Evolutionary conservation across 2,888 invertebrate genomes (phyloP), one percentile per base, ranked within the genome.

Genomic region (Cloeon dipterum): DNA sequence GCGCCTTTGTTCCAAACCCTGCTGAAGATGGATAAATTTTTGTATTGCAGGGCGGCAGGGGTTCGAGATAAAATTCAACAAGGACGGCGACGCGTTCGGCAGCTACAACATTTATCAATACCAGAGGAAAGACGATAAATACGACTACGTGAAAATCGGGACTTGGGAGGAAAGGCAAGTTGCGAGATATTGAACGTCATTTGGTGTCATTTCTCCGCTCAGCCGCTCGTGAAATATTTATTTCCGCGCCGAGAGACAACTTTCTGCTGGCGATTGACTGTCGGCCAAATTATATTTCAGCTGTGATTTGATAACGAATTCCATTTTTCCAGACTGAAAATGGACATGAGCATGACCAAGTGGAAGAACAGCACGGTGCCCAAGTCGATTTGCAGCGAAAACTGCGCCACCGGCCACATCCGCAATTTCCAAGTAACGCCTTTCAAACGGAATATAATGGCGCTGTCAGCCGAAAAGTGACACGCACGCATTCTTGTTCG

Each of bases 31-130:
- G n/a, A n/a, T n/a, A n/a, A n/a, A n/a, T n/a, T n/a, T n/a, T n/a
- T n/a, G n/a, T n/a, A n/a, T n/a, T n/a, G n/a, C n/a, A 63, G 65
- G 65, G 37, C 55, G 55, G 3, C 60, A 62, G 41, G 61, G 59
- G 4, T 59, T 63, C 26, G 53, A 53, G 46, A 65, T 67, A 29
- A 56, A 57, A 46, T 73, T 75, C 53, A 72, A 75, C 52, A 53
- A 58, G 26, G 66, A 71, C 45, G 74, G 75, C 0, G 74, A 75
- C 50, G 71, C 73, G 19, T 65, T 65, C 41, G 70, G 70, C 8
- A 68, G 68, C 44, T 76, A 75, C 53, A 70, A 68, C 47, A 68
- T 76, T 44, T 75, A 68, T 52, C 74, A 75, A 49, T 70, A 66
- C 52, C 70, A 71, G 51, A 56, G 56, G 41, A 55, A 55, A 39